A percentile compares a stretch with the other conserved stretches of the same genome.
phyloP scores from a whole-genome alignment of 2,113 vertebrate species.

The Xiphophorus couchianus region DNA sequence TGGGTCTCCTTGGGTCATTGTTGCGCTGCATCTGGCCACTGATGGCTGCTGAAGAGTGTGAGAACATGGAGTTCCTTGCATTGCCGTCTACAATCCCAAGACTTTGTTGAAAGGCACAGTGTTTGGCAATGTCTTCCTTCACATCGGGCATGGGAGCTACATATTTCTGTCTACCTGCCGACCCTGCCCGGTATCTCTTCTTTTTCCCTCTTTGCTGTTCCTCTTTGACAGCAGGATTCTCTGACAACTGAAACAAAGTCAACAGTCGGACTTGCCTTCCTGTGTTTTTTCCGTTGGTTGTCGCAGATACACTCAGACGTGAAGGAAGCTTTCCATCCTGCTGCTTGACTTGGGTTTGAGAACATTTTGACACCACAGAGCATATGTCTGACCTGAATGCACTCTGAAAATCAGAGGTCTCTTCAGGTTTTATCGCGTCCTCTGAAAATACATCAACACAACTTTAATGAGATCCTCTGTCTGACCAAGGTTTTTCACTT shows the following conservation, averaged over 20 bases:
- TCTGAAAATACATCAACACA: constrained; percentile 1
- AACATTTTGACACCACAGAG: not conserved
- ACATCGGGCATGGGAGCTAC: not conserved
- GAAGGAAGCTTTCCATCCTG: constrained; percentile 16
- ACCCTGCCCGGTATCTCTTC: constrained; percentile 31
- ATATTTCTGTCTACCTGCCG: constrained; percentile 15
- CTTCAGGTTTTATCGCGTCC: constrained; percentile 1
- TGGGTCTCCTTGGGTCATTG: not conserved
- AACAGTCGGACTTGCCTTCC: constrained; percentile 22
- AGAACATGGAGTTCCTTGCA: not conserved
- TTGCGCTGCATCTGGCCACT: constrained; percentile 20
- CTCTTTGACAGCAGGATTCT: constrained; percentile 17
- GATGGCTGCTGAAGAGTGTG: constrained; percentile 26
- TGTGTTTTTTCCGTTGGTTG: constrained; percentile 6
- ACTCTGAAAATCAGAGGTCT: not conserved
- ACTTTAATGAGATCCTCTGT: not conserved
- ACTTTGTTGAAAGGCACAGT: constrained; percentile 57
- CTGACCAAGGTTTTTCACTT: not conserved
- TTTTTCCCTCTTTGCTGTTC: constrained; percentile 14
- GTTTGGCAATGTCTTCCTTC: constrained; percentile 13
- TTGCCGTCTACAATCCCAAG: constrained; percentile 42
- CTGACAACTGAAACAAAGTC: constrained; percentile 38
- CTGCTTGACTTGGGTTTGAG: constrained; percentile 5
- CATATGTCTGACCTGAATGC: not conserved
- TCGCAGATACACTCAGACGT: not conserved